Conservation (phyloP, 2,888 invertebrate species). For the Acanthosepion lycidas region DNA sequence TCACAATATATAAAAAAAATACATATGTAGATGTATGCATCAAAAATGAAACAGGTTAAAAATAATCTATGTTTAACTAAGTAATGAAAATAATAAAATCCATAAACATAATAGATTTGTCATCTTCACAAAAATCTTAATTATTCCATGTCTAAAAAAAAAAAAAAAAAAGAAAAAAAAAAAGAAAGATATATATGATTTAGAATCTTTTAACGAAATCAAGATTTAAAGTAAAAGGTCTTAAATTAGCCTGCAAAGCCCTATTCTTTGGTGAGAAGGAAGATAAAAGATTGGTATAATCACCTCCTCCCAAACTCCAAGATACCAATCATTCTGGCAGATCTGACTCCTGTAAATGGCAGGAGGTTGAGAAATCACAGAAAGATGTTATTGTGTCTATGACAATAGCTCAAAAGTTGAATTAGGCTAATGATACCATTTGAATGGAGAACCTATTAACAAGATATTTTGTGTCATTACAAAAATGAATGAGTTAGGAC, state of each 20-base stretch:
- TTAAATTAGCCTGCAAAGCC: neutral
- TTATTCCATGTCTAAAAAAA: neutral
- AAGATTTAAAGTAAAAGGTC: neutral
- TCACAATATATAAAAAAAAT: no score
- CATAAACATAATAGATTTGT: neutral
- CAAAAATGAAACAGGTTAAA: neutral
- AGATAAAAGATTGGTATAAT: neutral
- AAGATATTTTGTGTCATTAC: neutral
- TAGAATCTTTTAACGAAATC: neutral
- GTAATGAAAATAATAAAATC: neutral
- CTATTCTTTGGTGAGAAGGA: neutral
- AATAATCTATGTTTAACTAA: neutral
- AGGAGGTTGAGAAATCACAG: neutral
- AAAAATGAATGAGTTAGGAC: neutral
- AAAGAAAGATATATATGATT: no score
- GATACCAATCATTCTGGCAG: neutral
- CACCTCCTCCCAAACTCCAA: neutral
- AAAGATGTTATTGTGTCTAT: neutral
- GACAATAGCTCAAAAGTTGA: neutral
- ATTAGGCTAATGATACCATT: constrained; percentile 33
- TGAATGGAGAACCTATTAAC: neutral
- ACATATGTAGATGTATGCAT: no score
- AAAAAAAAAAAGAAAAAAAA: no score
- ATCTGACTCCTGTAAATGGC: neutral
- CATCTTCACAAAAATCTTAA: neutral